A percentile compares a stretch with the other conserved stretches of the same genome.
Conservation (phyloP, 1,140 invertebrate genomes). For the Drosophila insularis region DNA sequence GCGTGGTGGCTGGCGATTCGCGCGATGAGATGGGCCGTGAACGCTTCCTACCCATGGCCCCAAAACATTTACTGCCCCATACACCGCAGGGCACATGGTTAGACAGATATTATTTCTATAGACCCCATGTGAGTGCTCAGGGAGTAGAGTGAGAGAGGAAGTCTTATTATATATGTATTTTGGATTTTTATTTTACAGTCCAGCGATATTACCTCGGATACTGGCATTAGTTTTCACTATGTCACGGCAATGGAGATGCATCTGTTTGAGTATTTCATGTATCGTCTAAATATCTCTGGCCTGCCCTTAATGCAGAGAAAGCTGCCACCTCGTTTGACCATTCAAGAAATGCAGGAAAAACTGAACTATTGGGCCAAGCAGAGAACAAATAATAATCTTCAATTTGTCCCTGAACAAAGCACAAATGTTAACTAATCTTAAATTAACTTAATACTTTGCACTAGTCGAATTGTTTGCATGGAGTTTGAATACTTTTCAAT, state of each 20-base stretch:
- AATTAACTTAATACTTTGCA: no score
- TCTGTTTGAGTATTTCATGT: conserved; percentile 93
- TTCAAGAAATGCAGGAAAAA: conserved; percentile 47
- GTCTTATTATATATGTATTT: neutral
- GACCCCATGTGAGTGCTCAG: conserved; percentile 84
- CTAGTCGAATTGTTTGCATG: no score
- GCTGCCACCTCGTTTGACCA: conserved; percentile 34
- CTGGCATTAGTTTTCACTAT: conserved; percentile 94
- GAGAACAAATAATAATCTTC: conserved; percentile 3
- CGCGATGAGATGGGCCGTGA: conserved; percentile 91
- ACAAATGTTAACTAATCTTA: no score
- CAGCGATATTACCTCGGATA: conserved; percentile 92
- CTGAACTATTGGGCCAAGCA: conserved; percentile 49
- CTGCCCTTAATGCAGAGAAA: conserved; percentile 59
- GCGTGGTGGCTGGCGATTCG: conserved; percentile 93
- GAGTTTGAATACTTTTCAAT: no score
- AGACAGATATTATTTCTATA: conserved; percentile 64
- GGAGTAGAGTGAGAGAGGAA: neutral
- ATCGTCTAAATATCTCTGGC: conserved; percentile 92
- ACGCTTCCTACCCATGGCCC: conserved; percentile 88
- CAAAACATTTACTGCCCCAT: conserved; percentile 91
- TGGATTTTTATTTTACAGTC: conserved; percentile 84
- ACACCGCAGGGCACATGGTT: conserved; percentile 83
- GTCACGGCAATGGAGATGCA: conserved; percentile 92
- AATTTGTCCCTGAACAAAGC: no score